A percentile compares a stretch with the other conserved stretches of the same genome.
Conservation (phyloP, 53 echinoderm and acorn worm species). For the Echinarachnius parma region DNA sequence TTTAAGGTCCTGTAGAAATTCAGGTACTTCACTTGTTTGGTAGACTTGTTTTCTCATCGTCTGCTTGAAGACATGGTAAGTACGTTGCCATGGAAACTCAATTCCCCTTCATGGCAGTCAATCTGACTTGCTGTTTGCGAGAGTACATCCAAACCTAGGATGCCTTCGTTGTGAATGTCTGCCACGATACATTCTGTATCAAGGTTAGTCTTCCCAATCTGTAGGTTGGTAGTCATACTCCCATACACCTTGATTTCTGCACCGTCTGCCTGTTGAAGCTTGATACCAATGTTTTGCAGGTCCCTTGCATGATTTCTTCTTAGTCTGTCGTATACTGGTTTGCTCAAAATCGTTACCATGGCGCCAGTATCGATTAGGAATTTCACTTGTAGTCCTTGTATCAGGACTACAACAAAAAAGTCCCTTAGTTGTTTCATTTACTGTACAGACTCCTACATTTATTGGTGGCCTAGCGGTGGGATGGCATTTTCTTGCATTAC, state of each 20-base stretch:
- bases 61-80: background rate
- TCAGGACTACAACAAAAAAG: too few species aligned
- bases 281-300: background rate
- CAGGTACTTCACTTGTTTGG: background rate
- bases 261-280: background rate
- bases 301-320: background rate
- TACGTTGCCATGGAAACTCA: background rate
- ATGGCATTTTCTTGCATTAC: too few species aligned
- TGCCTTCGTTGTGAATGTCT: background rate
- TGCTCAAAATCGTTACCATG: background rate
- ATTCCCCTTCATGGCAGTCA: background rate
- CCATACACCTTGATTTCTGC: background rate
- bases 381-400: too few species aligned
- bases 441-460: too few species aligned
- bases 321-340: background rate
- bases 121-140: background rate
- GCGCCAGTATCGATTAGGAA: background rate
- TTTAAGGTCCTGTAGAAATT: background rate
- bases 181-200: background rate
- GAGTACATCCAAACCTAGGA: background rate
- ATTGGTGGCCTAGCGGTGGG: too few species aligned
- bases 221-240: background rate
- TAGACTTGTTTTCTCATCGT: background rate
- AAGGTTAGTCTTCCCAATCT: background rate
- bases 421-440: too few species aligned